phyloP scores from a whole-genome alignment of 2,888 invertebrate species.

The Drosophila diplacantha region DNA sequence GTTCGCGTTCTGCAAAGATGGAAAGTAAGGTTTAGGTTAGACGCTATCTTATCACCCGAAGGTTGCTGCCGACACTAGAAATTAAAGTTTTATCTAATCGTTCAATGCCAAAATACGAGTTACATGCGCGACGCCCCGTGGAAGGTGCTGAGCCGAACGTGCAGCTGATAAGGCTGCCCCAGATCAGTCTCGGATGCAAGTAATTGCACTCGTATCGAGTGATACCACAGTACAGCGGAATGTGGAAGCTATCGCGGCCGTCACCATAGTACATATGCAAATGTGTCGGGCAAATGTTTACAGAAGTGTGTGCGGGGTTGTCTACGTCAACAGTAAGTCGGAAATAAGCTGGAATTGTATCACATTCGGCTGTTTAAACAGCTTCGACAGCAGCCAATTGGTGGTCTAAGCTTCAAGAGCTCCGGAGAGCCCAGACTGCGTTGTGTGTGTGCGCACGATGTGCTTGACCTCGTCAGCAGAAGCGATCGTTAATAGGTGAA shows the following conservation, averaged over 20 bases:
- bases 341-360: slow-evolving; percentile 33
- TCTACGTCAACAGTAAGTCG: slow-evolving; percentile 36
- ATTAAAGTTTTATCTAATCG: slow-evolving; percentile 27
- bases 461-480: slow-evolving; percentile 22
- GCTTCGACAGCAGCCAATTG: slow-evolving; percentile 15
- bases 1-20: slow-evolving; percentile 41
- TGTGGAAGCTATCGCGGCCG: slow-evolving; percentile 1
- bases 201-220: slow-evolving; percentile 1
- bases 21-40: slow-evolving; percentile 24
- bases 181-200: background rate
- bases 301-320: slow-evolving; percentile 14
- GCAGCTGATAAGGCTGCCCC: slow-evolving; percentile 16
- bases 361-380: slow-evolving; percentile 33
- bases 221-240: slow-evolving; percentile 4
- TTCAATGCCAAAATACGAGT: slow-evolving; percentile 25
- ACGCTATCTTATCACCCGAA: slow-evolving; percentile 35
- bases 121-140: slow-evolving; percentile 14
- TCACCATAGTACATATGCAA: slow-evolving; percentile 4
- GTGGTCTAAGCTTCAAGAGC: slow-evolving; percentile 2
- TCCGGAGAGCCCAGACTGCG: slow-evolving; percentile 3
- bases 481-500: slow-evolving; percentile 25
- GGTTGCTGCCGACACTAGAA: slow-evolving; percentile 12
- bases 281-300: slow-evolving; percentile 14
- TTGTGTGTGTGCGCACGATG: slow-evolving; percentile 5
- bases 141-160: slow-evolving; percentile 19